These are phyloP conservation scores for Stegastes partitus DNA, from an alignment of 2,113 vertebrate species.

Conservation along the genomic window DNA sequence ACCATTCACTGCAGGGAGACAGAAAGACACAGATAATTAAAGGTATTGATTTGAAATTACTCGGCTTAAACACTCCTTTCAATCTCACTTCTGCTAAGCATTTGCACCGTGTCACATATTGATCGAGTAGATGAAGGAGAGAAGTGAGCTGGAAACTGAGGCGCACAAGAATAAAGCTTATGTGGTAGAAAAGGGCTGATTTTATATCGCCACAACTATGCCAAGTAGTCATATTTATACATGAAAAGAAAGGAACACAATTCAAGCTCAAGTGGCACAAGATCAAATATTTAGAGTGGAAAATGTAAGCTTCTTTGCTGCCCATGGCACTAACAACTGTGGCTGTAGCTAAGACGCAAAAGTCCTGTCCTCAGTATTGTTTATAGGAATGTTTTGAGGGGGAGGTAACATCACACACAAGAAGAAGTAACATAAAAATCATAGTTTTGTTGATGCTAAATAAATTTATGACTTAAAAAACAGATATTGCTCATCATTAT, in stretches of 20 bases:
- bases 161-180: neutral
- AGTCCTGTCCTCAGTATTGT: conserved; percentile 1
- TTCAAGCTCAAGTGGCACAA: conserved; percentile 4
- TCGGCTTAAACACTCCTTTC: conserved; percentile 13
- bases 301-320: conserved; percentile 38
- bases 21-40: conserved; percentile 46
- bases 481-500: neutral
- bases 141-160: neutral
- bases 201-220: neutral
- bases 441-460: too few relatives aligned
- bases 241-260: conserved; percentile 11
- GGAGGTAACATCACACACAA: too few relatives aligned
- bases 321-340: neutral
- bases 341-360: conserved; percentile 11
- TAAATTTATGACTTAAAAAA: neutral
- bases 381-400: too few relatives aligned
- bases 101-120: conserved; percentile 14
- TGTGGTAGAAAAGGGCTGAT: neutral
- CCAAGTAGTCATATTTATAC: neutral
- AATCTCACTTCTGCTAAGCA: conserved; percentile 14
- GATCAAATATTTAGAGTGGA: conserved; percentile 23
- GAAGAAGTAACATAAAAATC: too few relatives aligned
- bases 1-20: conserved; percentile 88
- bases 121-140: neutral
- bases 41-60: conserved; percentile 32